Percentiles rank a stretch among this genome's conserved stretches.
Conservation (phyloP, 2,888 invertebrate species). For the Orthosia incerta region DNA sequence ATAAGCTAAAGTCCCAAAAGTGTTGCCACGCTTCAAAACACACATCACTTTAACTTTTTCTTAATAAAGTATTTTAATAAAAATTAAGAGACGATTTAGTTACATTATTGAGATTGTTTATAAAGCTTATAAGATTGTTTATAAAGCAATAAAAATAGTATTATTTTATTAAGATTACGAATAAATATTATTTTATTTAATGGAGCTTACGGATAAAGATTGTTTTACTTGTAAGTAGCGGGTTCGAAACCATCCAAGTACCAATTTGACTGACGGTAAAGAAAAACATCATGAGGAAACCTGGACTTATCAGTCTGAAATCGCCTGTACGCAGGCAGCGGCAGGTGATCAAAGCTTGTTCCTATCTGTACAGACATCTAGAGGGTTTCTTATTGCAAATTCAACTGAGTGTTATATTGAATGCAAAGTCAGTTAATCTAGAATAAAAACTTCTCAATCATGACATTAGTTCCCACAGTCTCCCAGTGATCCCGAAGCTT, state of each 20-base stretch:
- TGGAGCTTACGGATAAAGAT: conserved; percentile 21
- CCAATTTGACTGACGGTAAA: conserved; percentile 3
- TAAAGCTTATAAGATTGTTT: conserved; percentile 62
- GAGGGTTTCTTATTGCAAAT: conserved; percentile 1
- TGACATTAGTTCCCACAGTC: neutral
- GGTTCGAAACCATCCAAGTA: conserved; percentile 4
- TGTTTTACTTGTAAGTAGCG: conserved; percentile 2
- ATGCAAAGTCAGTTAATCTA: conserved; percentile 6
- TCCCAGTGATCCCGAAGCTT: conserved; percentile 6
- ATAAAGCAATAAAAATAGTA: conserved; percentile 65
- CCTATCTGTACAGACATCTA: conserved; percentile 4
- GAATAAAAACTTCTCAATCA: neutral
- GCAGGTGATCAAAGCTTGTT: neutral
- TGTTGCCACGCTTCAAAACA: conserved; percentile 48
- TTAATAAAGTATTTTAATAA: conserved; percentile 23
- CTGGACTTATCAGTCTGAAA: neutral
- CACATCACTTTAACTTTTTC: neutral
- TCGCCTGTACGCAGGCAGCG: neutral
- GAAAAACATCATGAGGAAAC: conserved; percentile 12
- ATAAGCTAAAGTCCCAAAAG: neutral
- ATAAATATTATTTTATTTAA: conserved; percentile 22
- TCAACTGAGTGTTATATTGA: neutral
- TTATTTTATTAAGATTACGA: conserved; percentile 59
- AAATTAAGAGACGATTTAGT: conserved; percentile 45
- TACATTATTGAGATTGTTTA: conserved; percentile 55